A percentile compares a stretch with the other conserved stretches of the same genome.
These are phyloP conservation scores for Anabas testudineus DNA, from an alignment of 2,797 vertebrate genomes.

Conservation along the genomic window DNA sequence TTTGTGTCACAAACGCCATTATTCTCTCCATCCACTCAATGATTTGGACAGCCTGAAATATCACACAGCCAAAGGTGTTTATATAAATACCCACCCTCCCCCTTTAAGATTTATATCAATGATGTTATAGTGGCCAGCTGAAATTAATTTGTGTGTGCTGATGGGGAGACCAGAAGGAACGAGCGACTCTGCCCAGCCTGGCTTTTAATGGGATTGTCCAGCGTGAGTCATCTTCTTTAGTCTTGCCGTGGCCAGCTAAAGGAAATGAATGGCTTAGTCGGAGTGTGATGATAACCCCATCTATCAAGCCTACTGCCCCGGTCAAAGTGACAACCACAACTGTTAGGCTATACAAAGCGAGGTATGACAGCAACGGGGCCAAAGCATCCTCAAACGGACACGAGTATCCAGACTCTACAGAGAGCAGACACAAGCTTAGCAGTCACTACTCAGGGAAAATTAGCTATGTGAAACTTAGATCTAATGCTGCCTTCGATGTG, in stretches of 20 bases:
- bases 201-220: constrained; percentile 69
- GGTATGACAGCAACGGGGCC: constrained; percentile 5
- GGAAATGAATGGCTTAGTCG: constrained; percentile 56
- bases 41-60: constrained; percentile 47
- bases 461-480: constrained; percentile 8
- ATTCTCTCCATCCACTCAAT: constrained; percentile 39
- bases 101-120: constrained; percentile 47
- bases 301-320: constrained; percentile 47
- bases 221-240: constrained; percentile 65
- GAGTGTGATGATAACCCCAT: constrained; percentile 41
- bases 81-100: constrained; percentile 40
- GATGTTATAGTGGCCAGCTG: constrained; percentile 31
- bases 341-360: constrained; percentile 7
- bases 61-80: constrained; percentile 28
- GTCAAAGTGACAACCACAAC: constrained; percentile 33
- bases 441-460: constrained; percentile 80
- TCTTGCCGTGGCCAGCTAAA: constrained; percentile 41
- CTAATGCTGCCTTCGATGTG: not conserved
- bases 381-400: constrained; percentile 12
- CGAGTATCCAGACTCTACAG: not conserved
- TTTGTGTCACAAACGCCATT: constrained; percentile 48
- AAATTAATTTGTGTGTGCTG: constrained; percentile 51
- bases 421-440: constrained; percentile 34
- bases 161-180: constrained; percentile 32
- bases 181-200: constrained; percentile 13